Conservation (phyloP, 2,797 vertebrate species). For the Eidolon dupreanum region DNA sequence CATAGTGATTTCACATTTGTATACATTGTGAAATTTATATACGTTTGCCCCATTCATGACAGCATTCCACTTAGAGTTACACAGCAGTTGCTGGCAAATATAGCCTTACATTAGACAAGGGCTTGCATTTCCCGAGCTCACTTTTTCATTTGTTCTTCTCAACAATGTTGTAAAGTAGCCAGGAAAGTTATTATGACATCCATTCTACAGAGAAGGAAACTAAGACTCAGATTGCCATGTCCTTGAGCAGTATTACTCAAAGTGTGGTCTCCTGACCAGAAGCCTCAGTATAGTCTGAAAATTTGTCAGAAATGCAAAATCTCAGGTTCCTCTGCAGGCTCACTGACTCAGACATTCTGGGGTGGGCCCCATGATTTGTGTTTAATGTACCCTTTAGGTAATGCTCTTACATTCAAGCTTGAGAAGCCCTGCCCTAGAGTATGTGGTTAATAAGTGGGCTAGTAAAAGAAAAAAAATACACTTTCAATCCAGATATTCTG, state of each 20-base stretch:
- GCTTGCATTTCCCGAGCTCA: not conserved
- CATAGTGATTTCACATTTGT: not conserved
- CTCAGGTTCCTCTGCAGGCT: not conserved
- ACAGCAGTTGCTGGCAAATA: not conserved
- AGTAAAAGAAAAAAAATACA: not conserved
- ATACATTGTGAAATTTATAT: not conserved
- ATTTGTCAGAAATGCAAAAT: not conserved
- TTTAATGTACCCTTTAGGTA: not conserved
- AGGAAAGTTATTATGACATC: not conserved
- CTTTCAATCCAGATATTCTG: not conserved
- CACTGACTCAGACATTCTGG: not conserved
- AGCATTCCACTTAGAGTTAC: not conserved
- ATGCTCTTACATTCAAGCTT: not conserved
- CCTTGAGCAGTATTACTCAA: not conserved
- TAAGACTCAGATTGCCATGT: not conserved
- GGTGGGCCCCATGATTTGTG: not conserved
- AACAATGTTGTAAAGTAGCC: not conserved
- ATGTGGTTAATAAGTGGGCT: not conserved
- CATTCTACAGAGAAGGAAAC: not conserved
- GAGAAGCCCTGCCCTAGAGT: not conserved
- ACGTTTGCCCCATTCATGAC: not conserved
- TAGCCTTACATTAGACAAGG: not conserved
- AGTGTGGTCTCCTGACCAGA: not conserved
- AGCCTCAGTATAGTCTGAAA: not conserved
- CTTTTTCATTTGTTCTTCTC: not conserved